Percentiles rank a stretch among this genome's conserved stretches.
These are phyloP conservation scores for Rhinichthys osculus DNA, from an alignment of 2,797 vertebrate species.

Conservation along the genomic window DNA sequence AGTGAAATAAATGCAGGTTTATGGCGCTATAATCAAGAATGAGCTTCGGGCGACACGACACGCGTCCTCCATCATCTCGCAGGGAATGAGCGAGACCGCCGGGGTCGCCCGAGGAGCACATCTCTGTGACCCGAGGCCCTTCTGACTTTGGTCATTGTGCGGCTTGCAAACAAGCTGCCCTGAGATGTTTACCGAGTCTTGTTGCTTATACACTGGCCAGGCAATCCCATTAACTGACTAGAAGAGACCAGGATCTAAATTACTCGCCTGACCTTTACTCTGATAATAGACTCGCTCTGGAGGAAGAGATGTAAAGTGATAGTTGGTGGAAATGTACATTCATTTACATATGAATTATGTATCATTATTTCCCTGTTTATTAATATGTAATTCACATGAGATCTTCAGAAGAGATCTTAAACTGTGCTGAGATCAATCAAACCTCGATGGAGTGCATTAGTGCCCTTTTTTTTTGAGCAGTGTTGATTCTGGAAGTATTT, in stretches of 20 bases:
- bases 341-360: neutral
- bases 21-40: neutral
- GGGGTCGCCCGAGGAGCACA: constrained; percentile 50
- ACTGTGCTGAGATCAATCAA: neutral
- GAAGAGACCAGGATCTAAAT: constrained; percentile 52
- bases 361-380: neutral
- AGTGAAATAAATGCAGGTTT: constrained; percentile 26
- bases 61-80: constrained; percentile 21
- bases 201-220: constrained; percentile 27
- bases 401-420: neutral
- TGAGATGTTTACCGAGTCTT: constrained; percentile 51
- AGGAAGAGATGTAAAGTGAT: neutral
- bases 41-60: constrained; percentile 25
- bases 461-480: neutral
- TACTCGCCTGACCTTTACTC: constrained; percentile 46
- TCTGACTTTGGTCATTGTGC: constrained; percentile 49
- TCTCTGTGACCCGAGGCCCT: constrained; percentile 54
- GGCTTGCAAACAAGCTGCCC: constrained; percentile 37
- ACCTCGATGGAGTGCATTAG: neutral
- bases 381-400: neutral
- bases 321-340: neutral
- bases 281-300: constrained; percentile 33
- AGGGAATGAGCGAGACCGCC: constrained; percentile 9
- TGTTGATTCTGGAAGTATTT: neutral
- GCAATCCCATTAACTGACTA: constrained; percentile 57